These are phyloP conservation scores for Thelaira solivaga DNA, from an alignment of 2,888 invertebrate genomes.

Conservation along the genomic window DNA sequence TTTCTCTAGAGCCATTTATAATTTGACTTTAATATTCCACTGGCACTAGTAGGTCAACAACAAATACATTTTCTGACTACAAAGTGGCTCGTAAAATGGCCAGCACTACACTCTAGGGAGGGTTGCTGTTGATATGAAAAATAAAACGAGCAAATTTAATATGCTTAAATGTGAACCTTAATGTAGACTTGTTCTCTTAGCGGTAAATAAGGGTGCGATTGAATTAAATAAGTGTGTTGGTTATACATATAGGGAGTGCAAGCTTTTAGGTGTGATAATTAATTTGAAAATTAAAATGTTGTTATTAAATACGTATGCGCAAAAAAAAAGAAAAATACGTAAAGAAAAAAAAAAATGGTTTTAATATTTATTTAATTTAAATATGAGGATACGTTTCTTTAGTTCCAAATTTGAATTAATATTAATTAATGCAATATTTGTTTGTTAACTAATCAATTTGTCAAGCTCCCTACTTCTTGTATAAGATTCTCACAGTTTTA, in stretches of 20 bases:
- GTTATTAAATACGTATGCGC: neutral
- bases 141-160: neutral
- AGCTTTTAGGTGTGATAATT: neutral
- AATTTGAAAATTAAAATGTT: neutral
- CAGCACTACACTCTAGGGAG: constrained; percentile 22
- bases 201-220: neutral
- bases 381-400: no score
- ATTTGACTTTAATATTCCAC: constrained; percentile 37
- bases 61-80: neutral
- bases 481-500: no score
- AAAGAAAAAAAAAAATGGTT: no score
- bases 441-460: no score
- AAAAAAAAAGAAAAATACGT: no score
- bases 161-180: constrained; percentile 20
- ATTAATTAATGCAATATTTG: no score
- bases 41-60: constrained; percentile 36
- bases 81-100: constrained; percentile 18
- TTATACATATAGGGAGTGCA: neutral
- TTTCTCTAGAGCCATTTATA: neutral
- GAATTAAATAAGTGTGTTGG: constrained; percentile 15
- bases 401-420: no score
- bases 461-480: no score
- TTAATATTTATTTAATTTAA: no score
- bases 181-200: neutral
- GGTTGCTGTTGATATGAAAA: neutral